These are phyloP conservation scores for Nicator chloris DNA, from an alignment of 2,113 vertebrate species.

Conservation along the genomic window DNA sequence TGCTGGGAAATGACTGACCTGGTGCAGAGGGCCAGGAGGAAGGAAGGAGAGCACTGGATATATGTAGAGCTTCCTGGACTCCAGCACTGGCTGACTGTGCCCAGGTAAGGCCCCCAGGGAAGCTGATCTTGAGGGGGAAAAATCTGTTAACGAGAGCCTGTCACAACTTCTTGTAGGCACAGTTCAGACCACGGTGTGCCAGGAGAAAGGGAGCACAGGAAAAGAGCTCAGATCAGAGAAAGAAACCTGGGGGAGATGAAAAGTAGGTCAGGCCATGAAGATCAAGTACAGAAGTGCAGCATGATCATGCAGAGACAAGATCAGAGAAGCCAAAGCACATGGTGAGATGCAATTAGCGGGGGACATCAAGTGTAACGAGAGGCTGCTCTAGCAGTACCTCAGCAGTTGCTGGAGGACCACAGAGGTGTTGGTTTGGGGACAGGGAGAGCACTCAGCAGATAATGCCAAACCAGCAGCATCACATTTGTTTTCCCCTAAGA, in stretches of 20 bases:
- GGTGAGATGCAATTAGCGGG: conserved; percentile 58
- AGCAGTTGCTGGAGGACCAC: neutral
- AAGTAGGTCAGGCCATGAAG: conserved; percentile 53
- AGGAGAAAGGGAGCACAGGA: neutral
- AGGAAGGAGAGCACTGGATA: neutral
- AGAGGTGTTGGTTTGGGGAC: neutral
- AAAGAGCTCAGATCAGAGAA: neutral
- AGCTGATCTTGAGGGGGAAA: neutral
- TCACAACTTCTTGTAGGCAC: neutral
- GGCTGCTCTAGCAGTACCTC: neutral
- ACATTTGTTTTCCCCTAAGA: conserved; percentile 1
- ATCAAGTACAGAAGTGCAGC: conserved; percentile 12
- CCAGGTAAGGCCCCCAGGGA: neutral
- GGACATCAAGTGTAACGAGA: conserved; percentile 46
- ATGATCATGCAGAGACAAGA: conserved; percentile 1
- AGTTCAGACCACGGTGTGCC: neutral
- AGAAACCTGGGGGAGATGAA: neutral
- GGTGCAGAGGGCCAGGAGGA: neutral
- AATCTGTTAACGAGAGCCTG: neutral
- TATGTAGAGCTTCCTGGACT: neutral
- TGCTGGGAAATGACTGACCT: neutral
- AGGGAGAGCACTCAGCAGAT: neutral
- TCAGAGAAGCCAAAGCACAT: conserved; percentile 35
- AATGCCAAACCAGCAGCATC: neutral
- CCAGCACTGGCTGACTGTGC: fast-evolving